Conservation (phyloP, 2,113 vertebrate genomes). For the Barbus barbus region DNA sequence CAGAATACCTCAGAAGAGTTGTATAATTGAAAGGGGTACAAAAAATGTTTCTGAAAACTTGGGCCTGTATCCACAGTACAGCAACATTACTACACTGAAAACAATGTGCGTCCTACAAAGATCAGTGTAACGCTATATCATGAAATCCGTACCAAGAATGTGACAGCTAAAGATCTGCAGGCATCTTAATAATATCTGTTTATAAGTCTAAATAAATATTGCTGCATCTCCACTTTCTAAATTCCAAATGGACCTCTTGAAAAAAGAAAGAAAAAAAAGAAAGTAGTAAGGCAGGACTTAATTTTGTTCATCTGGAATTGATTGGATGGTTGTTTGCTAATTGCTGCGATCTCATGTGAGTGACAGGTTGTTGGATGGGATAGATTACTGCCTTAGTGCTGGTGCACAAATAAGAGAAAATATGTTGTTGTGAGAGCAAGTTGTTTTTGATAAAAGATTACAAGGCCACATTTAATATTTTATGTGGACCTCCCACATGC, state of each 20-base stretch:
- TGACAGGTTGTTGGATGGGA: no score
- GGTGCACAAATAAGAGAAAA: not conserved
- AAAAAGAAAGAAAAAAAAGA: no score
- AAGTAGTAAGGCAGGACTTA: no score
- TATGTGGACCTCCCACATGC: not conserved
- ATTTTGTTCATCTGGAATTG: no score
- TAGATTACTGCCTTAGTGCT: no score
- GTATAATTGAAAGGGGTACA: not conserved
- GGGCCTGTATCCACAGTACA: not conserved
- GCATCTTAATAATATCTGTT: conserved; percentile 3
- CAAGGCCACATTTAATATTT: not conserved
- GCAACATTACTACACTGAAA: not conserved
- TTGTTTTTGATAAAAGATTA: not conserved
- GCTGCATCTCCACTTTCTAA: no score
- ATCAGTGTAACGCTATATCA: not conserved
- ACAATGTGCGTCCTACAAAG: not conserved
- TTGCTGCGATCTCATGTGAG: no score
- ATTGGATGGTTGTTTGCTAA: no score
- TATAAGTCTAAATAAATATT: not conserved
- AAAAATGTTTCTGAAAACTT: not conserved
- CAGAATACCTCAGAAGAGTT: not conserved
- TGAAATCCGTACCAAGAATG: not conserved
- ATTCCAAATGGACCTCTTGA: no score
- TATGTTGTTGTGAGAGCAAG: not conserved
- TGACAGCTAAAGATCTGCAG: not conserved